These are phyloP conservation scores for Corvus moneduloides DNA, from an alignment of 2,113 vertebrate species.

Conservation along the genomic window DNA sequence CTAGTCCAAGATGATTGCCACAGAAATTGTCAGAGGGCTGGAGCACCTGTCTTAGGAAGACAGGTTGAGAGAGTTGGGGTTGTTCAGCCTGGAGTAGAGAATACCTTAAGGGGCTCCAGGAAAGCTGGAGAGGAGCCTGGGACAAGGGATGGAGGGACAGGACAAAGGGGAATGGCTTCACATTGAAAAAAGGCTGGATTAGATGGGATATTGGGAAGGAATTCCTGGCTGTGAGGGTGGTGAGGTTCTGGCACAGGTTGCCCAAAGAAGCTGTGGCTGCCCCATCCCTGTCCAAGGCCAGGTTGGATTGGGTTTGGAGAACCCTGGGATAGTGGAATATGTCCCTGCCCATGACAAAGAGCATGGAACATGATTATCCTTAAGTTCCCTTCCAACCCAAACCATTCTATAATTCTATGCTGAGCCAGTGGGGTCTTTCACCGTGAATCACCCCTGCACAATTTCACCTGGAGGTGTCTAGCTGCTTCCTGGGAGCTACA, in stretches of 20 bases:
- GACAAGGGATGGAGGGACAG: not conserved
- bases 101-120: not conserved
- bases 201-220: not conserved
- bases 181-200: rapidly evolving
- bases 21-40: not conserved
- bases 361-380: not conserved
- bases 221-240: not conserved
- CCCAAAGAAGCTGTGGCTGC: not conserved
- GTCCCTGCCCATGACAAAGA: rapidly evolving
- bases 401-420: not conserved
- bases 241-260: not conserved
- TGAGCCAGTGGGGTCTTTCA: not conserved
- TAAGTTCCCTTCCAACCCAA: not conserved
- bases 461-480: not conserved
- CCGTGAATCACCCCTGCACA: not conserved
- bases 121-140: not conserved
- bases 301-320: rapidly evolving
- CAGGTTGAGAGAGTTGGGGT: not conserved
- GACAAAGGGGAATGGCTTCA: rapidly evolving
- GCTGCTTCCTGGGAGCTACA: not conserved
- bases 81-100: not conserved
- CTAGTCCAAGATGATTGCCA: not conserved
- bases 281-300: not conserved
- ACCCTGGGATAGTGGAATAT: rapidly evolving
- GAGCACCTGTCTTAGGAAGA: not conserved